Evolutionary conservation across 1,140 invertebrate species (phyloP), one percentile per base, ranked within the genome.

Genomic region (Cydia amplana): DNA sequence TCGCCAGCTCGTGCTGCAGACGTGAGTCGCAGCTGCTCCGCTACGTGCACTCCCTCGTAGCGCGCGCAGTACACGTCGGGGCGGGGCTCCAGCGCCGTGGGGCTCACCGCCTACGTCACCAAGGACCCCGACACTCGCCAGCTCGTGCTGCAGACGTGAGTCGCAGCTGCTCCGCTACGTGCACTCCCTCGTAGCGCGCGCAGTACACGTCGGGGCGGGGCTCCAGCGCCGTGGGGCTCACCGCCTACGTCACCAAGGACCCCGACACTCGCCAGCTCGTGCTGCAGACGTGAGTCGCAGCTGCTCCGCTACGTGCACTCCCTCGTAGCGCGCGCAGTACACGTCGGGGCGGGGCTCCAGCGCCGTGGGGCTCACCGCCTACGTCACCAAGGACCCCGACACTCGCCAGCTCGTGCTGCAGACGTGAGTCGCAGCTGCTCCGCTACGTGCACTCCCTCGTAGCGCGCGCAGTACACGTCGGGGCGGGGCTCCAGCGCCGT

Each of bases 321-420:
- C 3, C 32, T 32, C 32, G 32, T 32, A 4, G 32, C 32, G 32
- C 32, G 32, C 97, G 89, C 93, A 99, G 87, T 99, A 99, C 87
- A 99, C 98, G 9, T 98, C 98, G 72, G 98, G 99, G 40, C 97
- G 99, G 87, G 99, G 99, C 63, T 99, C 98, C 1, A 99, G 98
- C 80, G 99, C 99, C 76, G 99, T 99, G 0, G 99, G 99, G 85
- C 94, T 99, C 72, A 99, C 99, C 14, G 99, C 99, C n/a, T 99
- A 99, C 89, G 96, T 99, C 46, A 99, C 98, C 40, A 98, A 98
- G 93, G 99, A 99, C 93, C 97, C 98, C 0, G 99, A 99, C 91
- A 99, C 98, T 0, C 94, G 96, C 14, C 98, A 99, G 90, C 93
- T 99, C 23, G 97, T 99, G 23, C 70, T 23, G 99, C 81, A 99